Base-by-base conservation (phyloP, 2,113 vertebrate species). In the Galemys pyrenaicus region DNA sequence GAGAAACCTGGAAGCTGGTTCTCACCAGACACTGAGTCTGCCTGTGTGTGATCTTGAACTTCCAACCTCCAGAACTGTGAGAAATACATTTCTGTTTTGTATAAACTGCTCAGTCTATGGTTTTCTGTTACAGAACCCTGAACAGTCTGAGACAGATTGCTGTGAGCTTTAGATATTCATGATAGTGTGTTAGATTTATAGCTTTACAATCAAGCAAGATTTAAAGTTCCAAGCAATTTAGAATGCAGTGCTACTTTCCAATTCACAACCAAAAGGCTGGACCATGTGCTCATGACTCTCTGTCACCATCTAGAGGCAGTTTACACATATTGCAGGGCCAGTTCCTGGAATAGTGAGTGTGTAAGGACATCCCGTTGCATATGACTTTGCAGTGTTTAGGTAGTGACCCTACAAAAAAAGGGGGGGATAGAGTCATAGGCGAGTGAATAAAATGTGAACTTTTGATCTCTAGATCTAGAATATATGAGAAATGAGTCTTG, bases 271-370 rank as follows among this genome's bases (percentile, higher is more conserved):
- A 9, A 44, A 71, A 94, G 35, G 15, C 13, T 51, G 28, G 35
- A 49, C 10, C n/a, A 6, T 6, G 12, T 0, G 74, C 87, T 88
- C 22, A 77, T 37, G 65, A 94, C 93, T 96, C 95, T 97, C 87
- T 95, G 79, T 96, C 95, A 95, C 96, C 95, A 95, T 96, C 96
- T 97, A 96, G 79, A 95, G 97, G 44, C 92, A 20, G 58, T 73
- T 60, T 58, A 9, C 71, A 94, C 39, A 91, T 96, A 97, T 97
- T 97, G 96, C 95, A 97, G 97, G 97, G 82, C 93, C 81, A 96
- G 89, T 96, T 71, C 87, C 65, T 79, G 9, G 44, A 65, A 22
- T 24, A 54, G 0, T 13, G 17, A 54, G 0, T 13, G 17, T 5
- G 7, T 19, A 5, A n/a, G 74, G 35, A 58, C 60, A n/a, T 54